Base-by-base conservation (phyloP, 2,797 vertebrate genomes). In the Lindbergichthys nudifrons region DNA sequence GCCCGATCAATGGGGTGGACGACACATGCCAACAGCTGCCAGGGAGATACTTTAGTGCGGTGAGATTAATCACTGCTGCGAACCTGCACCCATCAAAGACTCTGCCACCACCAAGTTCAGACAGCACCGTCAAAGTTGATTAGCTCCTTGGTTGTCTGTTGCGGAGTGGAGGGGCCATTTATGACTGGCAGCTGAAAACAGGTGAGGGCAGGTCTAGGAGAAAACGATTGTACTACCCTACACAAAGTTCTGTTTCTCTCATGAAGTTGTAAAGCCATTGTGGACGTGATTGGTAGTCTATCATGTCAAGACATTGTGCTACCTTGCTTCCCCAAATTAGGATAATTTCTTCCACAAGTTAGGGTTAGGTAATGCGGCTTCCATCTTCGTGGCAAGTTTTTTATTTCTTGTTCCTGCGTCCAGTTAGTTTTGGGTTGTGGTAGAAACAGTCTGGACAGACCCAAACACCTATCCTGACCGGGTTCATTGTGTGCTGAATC, bases 1-100 rank as follows among this genome's bases (percentile, higher is more conserved):
- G 73, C 83, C 73, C 58, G 78, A 92, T 94, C 92, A 93, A 89
- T 91, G 89, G 80, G 85, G 80, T 89, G 87, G 87, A 87, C 75
- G 78, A 87, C 82, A 88, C 79, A 85, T 86, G 92, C 86, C 80
- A 91, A 84, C 88, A 87, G 87, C 88, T 89, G 91, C 84, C 86
- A 88, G 75, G 58, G 82, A 92, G 90, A 89, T 81, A 84, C 82
- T 89, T 90, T 70, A 85, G 84, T 71, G 72, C n/a, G 52, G 70
- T 64, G 77, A 89, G 86, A 92, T 92, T 87, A 91, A 92, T 86
- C 71, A 71, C 66, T 70, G 65, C 77, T 82, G 77, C 82, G 77
- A 73, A 85, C 81, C 83, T 78, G 65, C 47, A 56, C 45, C 79
- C 70, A 39, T 89, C 90, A 88, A 75, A 84, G 76, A 81, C 45